phyloP scores from a whole-genome alignment of 2,797 vertebrate species.

The Rhabdomys pumilio region DNA sequence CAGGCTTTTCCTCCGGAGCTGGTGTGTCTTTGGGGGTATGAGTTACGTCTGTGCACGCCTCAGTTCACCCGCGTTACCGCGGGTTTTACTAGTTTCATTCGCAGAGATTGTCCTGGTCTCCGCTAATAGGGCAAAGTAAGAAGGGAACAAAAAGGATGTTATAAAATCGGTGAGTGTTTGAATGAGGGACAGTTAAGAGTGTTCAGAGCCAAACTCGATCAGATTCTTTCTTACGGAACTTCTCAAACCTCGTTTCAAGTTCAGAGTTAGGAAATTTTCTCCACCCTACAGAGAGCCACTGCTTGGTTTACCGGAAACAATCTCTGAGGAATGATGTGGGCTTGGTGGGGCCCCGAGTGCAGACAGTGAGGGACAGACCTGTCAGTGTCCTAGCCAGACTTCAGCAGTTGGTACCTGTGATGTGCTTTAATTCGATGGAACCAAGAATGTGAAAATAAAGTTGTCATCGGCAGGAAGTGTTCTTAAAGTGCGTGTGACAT shows the following conservation, averaged over 20 bases:
- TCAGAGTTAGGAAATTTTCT: conserved; percentile 33
- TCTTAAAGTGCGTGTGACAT: background rate
- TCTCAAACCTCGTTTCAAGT: conserved; percentile 38
- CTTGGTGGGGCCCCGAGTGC: background rate
- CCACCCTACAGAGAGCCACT: background rate
- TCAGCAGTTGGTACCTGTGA: background rate
- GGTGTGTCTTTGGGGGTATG: conserved; percentile 50
- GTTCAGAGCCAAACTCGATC: conserved; percentile 38
- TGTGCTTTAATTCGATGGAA: conserved; percentile 15
- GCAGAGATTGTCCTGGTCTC: conserved; percentile 28
- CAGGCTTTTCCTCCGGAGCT: conserved; percentile 50
- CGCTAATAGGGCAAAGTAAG: background rate
- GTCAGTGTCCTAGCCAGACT: background rate
- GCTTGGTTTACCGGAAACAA: conserved; percentile 14
- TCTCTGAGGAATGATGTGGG: conserved; percentile 8
- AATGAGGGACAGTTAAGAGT: background rate
- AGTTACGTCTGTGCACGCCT: conserved; percentile 57
- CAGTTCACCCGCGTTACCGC: background rate
- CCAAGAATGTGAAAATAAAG: background rate
- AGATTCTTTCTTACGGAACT: conserved; percentile 45
- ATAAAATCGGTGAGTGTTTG: conserved; percentile 58
- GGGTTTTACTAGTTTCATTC: conserved; percentile 66
- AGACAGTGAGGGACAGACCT: background rate
- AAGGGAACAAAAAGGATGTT: conserved; percentile 44
- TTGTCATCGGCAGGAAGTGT: background rate